Base-by-base conservation (phyloP, 2,113 vertebrate genomes). In the Sitta europaea region DNA sequence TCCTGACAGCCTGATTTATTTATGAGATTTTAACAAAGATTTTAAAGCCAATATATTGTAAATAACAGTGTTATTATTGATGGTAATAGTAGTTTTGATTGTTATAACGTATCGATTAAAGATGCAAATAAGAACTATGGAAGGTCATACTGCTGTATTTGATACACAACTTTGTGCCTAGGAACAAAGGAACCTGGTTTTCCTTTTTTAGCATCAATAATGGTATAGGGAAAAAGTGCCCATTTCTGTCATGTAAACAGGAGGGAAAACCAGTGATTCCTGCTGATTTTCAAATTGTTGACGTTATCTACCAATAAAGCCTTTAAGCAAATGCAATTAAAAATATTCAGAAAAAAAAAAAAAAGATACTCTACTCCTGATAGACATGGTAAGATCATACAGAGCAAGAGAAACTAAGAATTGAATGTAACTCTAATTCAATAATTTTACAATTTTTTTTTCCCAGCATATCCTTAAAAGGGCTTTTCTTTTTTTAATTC, bases 171-270 rank as follows among this genome's bases (percentile, higher is more conserved):
- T 85, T 70, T 36, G 20, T 25, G n/a, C n/a, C n/a, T n/a, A n/a
- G n/a, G n/a, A n/a, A 63, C 72, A 31, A 75, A 55, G 15, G 53
- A 82, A 16, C 17, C 0, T 18, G 11, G 1, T 66, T 71, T 83
- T 75, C 9, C 11, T 29, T 71, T 89, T 66, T 66, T 42, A 21
- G 18, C 71, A 62, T 57, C 40, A 66, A 27, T 51, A 67, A n/a
- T 1, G 6, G 4, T 29, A 5, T 28, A 12, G 8, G 14, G 4
- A 1, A 20, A 25, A 75, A 42, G 17, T 1, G 0, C 2, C 18
- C 38, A 28, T 12, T 81, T 66, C 20, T 75, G 63, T 45, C 10
- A 27, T 36, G 8, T 57, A 86, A 79, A 48, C 6, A 53, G 50
- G 35, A 59, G 14, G 16, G 38, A 77, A 63, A 80, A 77, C 12